phyloP scores from a whole-genome alignment of 2,113 vertebrate genomes.

The Notiomystis cincta region DNA sequence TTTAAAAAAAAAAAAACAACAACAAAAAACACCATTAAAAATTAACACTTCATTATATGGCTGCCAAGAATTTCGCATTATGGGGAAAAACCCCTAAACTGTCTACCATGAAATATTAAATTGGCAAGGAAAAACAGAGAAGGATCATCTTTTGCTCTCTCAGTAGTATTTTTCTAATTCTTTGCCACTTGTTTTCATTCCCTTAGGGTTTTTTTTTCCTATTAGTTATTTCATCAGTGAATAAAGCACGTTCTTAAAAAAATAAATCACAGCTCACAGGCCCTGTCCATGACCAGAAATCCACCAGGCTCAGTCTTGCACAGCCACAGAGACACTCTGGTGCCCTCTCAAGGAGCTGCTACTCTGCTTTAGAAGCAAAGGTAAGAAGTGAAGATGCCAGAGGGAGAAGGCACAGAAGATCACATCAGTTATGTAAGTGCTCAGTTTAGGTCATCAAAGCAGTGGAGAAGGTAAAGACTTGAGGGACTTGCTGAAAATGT shows the following conservation, averaged over 20 bases:
- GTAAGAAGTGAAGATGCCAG: neutral
- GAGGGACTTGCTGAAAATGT: neutral
- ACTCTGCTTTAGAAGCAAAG: neutral
- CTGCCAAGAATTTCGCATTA: neutral
- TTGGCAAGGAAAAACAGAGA: neutral
- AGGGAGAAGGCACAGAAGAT: neutral
- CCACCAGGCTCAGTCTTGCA: neutral
- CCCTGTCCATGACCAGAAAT: neutral
- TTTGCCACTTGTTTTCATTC: neutral
- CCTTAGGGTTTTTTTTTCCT: neutral
- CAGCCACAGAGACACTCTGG: neutral
- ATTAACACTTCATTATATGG: neutral
- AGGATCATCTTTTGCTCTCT: neutral
- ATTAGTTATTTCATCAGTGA: neutral
- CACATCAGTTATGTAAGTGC: accelerated
- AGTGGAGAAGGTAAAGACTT: neutral
- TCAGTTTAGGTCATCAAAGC: neutral
- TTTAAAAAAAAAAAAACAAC: neutral
- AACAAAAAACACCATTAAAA: neutral
- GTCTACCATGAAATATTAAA: neutral
- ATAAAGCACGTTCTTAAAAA: neutral
- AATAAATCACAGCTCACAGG: neutral
- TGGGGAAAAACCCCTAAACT: neutral
- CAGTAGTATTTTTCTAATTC: neutral
- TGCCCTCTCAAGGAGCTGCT: neutral